Evolutionary conservation across 2,113 vertebrate genomes (phyloP), one percentile per base, ranked within the genome.

Genomic region (Cairina moschata): DNA sequence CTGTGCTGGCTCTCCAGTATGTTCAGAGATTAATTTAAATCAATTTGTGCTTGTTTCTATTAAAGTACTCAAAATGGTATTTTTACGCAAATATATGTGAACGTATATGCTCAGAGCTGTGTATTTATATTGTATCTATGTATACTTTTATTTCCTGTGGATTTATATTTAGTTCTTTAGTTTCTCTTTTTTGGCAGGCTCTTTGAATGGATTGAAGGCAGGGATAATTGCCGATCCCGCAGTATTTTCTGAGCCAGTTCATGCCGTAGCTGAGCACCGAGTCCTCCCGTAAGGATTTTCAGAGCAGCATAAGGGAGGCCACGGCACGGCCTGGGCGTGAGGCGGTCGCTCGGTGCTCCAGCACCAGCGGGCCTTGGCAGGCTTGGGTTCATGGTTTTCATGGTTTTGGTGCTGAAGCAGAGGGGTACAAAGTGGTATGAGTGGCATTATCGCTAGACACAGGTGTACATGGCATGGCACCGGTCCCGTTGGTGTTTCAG

Each of bases 21-120:
- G 66, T 87, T 96, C 76, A 87, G 91, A 93, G 91, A 86, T 84
- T 68, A 90, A 92, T 93, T 96, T 95, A 92, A 96, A 95, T 95
- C 71, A 95, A 44, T 95, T 95, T 87, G 32, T 80, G 14, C 56
- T 93, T 0, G 1, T 36, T 88, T 90, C 54, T 86, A 34, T 95
- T 82, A 88, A 95, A 95, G 72, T 90, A 59, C 31, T 78, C 29
- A 25, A 36, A 90, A 56, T 29, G 44, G 9, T 71, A 36, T 93
- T 95, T 95, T 79, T 89, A 73, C 79, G 54, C 20, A 62, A 76
- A 69, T 83, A 34, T 5, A 16, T 11, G 46, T 8, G 55, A 63
- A 73, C 29, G 2, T 22, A 14, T 67, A 13, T 67, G 71, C 12
- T 34, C 34, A 81, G 55, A 92, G 16, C 40, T 32, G 52, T 66